phyloP scores from a whole-genome alignment of 2,113 vertebrate species.

The Panthera uncia region DNA sequence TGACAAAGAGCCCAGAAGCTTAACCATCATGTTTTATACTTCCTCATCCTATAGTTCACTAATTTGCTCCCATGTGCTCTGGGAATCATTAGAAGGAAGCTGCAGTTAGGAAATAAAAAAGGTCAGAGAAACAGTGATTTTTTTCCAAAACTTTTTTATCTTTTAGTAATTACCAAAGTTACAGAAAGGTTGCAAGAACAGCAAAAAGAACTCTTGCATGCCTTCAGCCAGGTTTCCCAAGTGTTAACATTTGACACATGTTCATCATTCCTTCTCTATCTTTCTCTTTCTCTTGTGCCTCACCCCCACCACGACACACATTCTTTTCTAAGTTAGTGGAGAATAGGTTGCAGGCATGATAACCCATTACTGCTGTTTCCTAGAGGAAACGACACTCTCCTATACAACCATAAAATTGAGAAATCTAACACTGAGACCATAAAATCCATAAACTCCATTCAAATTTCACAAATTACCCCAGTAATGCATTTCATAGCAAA shows the following conservation, averaged over 20 bases:
- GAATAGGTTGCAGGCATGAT: not conserved
- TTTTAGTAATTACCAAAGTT: not conserved
- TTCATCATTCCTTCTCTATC: not conserved
- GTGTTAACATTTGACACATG: not conserved
- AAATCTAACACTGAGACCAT: slow-evolving; percentile 6
- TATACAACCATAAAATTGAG: not conserved
- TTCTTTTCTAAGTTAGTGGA: not conserved
- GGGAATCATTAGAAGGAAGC: not conserved
- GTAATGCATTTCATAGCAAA: not conserved
- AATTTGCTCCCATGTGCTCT: not conserved
- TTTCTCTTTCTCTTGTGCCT: not conserved
- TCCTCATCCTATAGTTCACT: not conserved
- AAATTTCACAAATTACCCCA: slow-evolving; percentile 19
- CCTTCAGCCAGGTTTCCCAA: not conserved
- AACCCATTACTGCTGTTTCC: not conserved
- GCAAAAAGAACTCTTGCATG: not conserved
- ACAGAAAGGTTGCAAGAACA: not conserved
- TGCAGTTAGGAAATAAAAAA: not conserved
- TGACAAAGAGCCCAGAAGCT: not conserved
- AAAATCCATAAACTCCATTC: not conserved
- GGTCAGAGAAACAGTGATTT: not conserved
- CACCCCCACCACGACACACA: not conserved
- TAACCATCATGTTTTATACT: not conserved
- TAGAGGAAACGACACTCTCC: not conserved
- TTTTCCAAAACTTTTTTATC: not conserved